Conservation (phyloP, 2,888 invertebrate genomes). For the Chalcis sispes region DNA sequence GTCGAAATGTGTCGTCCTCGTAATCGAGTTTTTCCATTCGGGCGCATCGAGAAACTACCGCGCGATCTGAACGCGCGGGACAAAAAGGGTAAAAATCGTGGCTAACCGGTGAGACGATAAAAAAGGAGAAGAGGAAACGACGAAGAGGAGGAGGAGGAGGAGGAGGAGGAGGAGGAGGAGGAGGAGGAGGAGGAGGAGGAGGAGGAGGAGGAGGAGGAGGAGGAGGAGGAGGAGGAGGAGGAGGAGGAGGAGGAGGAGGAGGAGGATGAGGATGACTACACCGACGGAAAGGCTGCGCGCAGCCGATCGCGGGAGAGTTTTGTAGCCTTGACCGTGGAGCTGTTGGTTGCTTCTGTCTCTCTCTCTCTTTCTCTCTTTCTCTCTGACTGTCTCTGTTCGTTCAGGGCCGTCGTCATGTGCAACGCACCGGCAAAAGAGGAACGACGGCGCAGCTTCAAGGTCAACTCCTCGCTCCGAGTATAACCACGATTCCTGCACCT, state of each 20-base stretch:
- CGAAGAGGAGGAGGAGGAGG: neutral
- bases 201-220: slow-evolving; percentile 34
- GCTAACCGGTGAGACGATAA: neutral
- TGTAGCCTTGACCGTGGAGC: slow-evolving; percentile 54
- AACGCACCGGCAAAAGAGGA: slow-evolving; percentile 19
- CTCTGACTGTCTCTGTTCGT: neutral
- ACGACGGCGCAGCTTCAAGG: slow-evolving; percentile 44
- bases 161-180: neutral
- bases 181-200: slow-evolving; percentile 40
- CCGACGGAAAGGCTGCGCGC: slow-evolving; percentile 59
- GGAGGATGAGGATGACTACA: slow-evolving; percentile 34
- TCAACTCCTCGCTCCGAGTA: slow-evolving; percentile 30
- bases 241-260: slow-evolving; percentile 45
- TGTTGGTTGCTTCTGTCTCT: neutral
- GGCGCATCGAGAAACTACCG: slow-evolving; percentile 48
- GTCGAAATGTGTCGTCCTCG: slow-evolving; percentile 54
- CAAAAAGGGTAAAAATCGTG: neutral
- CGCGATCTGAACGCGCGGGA: neutral
- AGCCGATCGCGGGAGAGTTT: slow-evolving; percentile 35
- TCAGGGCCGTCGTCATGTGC: slow-evolving; percentile 36
- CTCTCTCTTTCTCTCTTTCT: slow-evolving; percentile 17
- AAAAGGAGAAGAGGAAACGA: neutral
- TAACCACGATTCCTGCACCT: slow-evolving; percentile 49
- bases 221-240: slow-evolving; percentile 43
- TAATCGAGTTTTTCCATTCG: slow-evolving; percentile 59